Percentiles rank a stretch among this genome's conserved stretches.
Evolutionary conservation across 2,113 vertebrate species (phyloP).

Genomic region (Poecile atricapillus): DNA sequence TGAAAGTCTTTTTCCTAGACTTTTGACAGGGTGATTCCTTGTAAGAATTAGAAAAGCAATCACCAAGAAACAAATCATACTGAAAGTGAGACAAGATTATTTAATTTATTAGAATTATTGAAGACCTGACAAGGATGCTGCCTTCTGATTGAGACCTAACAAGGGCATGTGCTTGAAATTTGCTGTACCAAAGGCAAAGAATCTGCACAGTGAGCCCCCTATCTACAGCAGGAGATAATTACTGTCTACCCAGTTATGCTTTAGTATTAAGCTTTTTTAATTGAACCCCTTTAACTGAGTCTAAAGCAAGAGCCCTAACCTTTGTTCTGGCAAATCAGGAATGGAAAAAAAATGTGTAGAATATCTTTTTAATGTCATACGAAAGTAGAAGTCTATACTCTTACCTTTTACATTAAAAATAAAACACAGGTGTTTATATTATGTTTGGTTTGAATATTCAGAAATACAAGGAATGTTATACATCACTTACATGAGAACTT

Average conservation of each 20-base stretch:
- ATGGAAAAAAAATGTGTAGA: neutral
- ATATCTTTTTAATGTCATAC: neutral
- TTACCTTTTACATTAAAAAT: neutral
- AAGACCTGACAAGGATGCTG: neutral
- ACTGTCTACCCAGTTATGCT: neutral
- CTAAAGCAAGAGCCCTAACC: neutral
- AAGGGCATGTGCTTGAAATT: neutral
- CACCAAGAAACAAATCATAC: neutral
- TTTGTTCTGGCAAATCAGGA: neutral
- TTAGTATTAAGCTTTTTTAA: neutral
- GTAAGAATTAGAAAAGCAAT: neutral
- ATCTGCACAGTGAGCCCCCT: accelerated
- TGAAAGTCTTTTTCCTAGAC: neutral
- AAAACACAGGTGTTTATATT: neutral
- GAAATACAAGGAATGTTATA: neutral
- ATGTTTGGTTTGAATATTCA: neutral
- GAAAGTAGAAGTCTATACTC: neutral
- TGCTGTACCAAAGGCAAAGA: neutral
- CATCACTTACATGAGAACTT: neutral
- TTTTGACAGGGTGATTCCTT: neutral
- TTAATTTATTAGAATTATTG: neutral
- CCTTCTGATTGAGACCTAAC: neutral
- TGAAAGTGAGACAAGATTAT: neutral
- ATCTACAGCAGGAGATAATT: neutral
- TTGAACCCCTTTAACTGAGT: neutral